Evolutionary conservation across 2,113 vertebrate species (phyloP), one percentile per base, ranked within the genome.

Genomic region (Nyctibius bracteatus): DNA sequence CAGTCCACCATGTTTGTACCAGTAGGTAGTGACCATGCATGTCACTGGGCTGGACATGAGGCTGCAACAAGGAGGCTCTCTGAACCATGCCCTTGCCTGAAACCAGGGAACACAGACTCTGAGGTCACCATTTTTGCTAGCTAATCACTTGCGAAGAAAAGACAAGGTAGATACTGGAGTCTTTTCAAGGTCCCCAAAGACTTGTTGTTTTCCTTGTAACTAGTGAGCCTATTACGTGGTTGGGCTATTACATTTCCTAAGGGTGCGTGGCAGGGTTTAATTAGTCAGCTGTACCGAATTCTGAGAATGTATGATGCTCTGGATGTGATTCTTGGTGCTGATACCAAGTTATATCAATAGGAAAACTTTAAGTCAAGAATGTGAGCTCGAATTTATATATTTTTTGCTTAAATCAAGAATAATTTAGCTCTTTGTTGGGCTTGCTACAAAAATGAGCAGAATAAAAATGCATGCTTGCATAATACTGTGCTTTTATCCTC

Each of bases 321-420:
- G 52, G 21, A 54, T 0, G 0, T 75, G 62, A 27, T 43, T 21
- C 30, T 59, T 81, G 52, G 10, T 47, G 65, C 23, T 39, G 22
- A 18, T 58, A n/a, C n/a, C n/a, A n/a, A 35, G n/a, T 73, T 65
- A 8, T 13, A 75, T 61, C 35, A 31, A 3, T 14, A 80, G 12
- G 41, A 86, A 77, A 93, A 65, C 31, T 80, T 91, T 31, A 54
- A 74, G 23, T 81, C 46, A 82, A 25, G 61, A 65, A 3, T n/a
- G 9, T 61, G 47, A 81, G 44, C 12, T 51, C 57, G 27, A 37
- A 25, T 37, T 41, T 41, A 10, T 44, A 6, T 27, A 7, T 52
- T 57, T 88, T 90, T 77, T 70, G 13, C 21, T 80, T 86, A 93
- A 93, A 73, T 31, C 14, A 67, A 51, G 28, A 92, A 58, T 75